phyloP scores from a whole-genome alignment of 2,113 vertebrate species.

The human region DNA sequence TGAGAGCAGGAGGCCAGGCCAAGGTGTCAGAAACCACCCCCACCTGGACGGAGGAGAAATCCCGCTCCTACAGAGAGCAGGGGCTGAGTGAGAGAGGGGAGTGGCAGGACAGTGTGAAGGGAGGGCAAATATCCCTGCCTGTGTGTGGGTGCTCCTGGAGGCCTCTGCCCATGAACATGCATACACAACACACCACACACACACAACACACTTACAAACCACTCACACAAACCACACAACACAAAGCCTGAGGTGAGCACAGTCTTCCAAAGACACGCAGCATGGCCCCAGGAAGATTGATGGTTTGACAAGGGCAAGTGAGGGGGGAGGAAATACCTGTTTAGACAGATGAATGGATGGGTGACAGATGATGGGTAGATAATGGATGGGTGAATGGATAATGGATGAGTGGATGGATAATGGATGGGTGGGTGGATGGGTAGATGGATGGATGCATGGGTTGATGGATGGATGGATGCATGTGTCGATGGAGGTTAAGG shows the following conservation, averaged over 20 bases:
- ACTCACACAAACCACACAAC: too few species aligned
- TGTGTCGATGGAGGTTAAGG: too few species aligned
- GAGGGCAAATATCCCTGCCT: not conserved
- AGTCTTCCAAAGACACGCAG: not conserved
- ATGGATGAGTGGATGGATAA: not conserved
- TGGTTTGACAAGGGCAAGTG: too few species aligned
- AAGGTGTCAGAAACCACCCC: not conserved
- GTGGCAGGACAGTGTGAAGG: not conserved
- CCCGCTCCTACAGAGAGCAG: not conserved
- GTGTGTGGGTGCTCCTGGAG: not conserved
- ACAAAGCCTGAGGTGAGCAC: not conserved
- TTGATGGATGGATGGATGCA: too few species aligned
- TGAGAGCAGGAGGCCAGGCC: not conserved
- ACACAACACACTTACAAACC: not conserved
- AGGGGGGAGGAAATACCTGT: not conserved
- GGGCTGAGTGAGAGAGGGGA: not conserved
- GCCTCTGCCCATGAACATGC: not conserved
- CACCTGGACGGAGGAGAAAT: not conserved
- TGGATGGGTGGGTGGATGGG: fast-evolving
- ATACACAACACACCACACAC: not conserved
- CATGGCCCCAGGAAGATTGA: not conserved
- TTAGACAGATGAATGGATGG: not conserved
- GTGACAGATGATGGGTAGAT: not conserved
- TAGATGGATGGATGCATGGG: too few species aligned
- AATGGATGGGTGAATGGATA: not conserved